Evolutionary conservation across 2,797 vertebrate genomes (phyloP).

Genomic region (Carapus acus): DNA sequence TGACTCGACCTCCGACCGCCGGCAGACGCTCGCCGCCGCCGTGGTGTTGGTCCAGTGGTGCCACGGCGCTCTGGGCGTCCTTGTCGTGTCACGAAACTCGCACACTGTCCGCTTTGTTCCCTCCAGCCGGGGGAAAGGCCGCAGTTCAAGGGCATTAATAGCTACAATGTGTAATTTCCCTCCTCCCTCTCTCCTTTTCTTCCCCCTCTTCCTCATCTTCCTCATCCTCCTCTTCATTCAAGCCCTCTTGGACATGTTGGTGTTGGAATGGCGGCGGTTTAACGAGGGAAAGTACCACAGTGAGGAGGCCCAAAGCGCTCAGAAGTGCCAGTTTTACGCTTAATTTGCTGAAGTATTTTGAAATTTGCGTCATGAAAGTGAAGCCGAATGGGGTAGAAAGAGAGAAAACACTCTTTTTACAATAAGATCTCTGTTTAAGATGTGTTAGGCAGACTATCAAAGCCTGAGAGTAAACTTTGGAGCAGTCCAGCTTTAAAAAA

Average conservation of each 20-base stretch:
- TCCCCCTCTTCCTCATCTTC: constrained; percentile 42
- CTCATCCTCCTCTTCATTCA: constrained; percentile 60
- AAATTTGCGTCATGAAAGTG: too few relatives aligned
- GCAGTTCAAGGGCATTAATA: constrained; percentile 70
- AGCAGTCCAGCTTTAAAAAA: too few relatives aligned
- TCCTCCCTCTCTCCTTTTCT: constrained; percentile 27
- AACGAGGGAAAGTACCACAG: constrained; percentile 63
- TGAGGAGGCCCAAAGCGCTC: constrained; percentile 37
- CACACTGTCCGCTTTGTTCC: constrained; percentile 69
- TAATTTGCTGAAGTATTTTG: too few relatives aligned
- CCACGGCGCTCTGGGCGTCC: constrained; percentile 49
- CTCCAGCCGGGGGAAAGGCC: constrained; percentile 70
- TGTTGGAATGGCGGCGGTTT: constrained; percentile 40
- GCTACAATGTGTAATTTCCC: constrained; percentile 67
- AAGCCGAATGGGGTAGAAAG: too few relatives aligned
- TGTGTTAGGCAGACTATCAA: too few relatives aligned
- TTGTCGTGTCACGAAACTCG: constrained; percentile 59
- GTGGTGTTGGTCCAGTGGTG: constrained; percentile 65
- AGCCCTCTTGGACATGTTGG: constrained; percentile 49
- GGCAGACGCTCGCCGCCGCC: constrained; percentile 44
- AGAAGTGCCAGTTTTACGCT: too few relatives aligned
- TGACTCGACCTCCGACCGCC: constrained; percentile 63
- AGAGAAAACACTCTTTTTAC: too few relatives aligned
- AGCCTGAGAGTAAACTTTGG: too few relatives aligned
- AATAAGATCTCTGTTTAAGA: too few relatives aligned